A percentile compares a stretch with the other conserved stretches of the same genome.
phyloP scores from a whole-genome alignment of 2,797 vertebrate genomes.

The Masticophis lateralis region DNA sequence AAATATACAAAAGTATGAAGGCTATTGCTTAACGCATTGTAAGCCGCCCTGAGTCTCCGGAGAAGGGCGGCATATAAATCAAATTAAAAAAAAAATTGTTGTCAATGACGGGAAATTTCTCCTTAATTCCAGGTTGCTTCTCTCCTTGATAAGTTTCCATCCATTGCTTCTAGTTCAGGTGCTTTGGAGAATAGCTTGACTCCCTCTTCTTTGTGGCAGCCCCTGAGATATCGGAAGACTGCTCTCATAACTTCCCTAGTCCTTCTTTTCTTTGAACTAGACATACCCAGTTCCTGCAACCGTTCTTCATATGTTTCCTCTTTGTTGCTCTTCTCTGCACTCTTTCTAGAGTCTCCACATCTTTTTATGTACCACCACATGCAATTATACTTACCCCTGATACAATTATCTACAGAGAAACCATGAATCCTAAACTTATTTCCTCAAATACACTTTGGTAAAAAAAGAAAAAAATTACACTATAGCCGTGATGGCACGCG shows the following conservation, averaged over 20 bases:
- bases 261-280: neutral
- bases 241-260: rapidly evolving
- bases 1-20: too few relatives aligned
- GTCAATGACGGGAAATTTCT: neutral
- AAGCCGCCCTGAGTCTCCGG: too few relatives aligned
- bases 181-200: neutral
- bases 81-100: neutral
- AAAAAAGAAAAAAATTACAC: neutral
- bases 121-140: neutral
- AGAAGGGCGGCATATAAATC: too few relatives aligned
- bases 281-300: neutral
- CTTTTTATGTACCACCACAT: neutral
- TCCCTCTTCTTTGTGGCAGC: neutral
- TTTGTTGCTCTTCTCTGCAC: neutral
- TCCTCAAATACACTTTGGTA: neutral
- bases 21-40: too few relatives aligned
- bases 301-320: rapidly evolving
- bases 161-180: neutral
- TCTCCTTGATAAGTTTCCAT: neutral
- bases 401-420: neutral
- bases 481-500: neutral
- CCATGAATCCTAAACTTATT: neutral
- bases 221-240: neutral
- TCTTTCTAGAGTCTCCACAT: neutral
- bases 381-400: neutral